Evolutionary conservation across 2,888 invertebrate species (phyloP).

Genomic region (Noctua janthe): DNA sequence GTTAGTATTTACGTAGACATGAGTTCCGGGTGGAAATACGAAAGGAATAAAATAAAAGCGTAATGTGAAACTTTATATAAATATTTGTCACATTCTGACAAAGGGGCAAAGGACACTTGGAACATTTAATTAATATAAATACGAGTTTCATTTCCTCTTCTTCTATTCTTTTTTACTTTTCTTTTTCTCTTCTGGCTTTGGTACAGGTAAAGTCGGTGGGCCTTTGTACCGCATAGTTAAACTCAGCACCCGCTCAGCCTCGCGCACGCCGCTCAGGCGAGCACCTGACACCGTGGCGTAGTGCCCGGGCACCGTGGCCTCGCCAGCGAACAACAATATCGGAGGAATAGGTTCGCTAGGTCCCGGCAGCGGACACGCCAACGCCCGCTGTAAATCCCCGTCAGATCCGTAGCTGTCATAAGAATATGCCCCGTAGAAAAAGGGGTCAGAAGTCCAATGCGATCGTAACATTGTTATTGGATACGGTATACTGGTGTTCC

Average conservation of each 20-base stretch:
- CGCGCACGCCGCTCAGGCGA: conserved; percentile 94
- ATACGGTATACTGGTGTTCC: conserved; percentile 92
- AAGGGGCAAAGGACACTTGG: conserved; percentile 27
- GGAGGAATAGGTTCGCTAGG: conserved; percentile 92
- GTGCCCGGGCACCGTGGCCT: conserved; percentile 94
- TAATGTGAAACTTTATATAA: conserved; percentile 58
- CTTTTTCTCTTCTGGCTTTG: conserved; percentile 32
- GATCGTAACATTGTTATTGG: conserved; percentile 92
- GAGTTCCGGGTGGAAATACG: conserved; percentile 73
- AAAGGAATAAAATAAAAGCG: conserved; percentile 58
- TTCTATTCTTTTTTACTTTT: conserved; percentile 33
- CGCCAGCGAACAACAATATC: conserved; percentile 94
- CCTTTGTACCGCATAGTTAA: conserved; percentile 89
- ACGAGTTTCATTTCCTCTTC: neutral
- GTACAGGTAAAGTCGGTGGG: conserved; percentile 77
- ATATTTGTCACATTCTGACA: conserved; percentile 52
- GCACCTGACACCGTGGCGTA: conserved; percentile 95
- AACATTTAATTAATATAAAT: neutral
- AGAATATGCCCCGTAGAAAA: conserved; percentile 93
- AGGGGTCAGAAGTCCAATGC: conserved; percentile 93
- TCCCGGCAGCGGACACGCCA: conserved; percentile 92
- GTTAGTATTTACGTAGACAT: conserved; percentile 68
- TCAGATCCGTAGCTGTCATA: conserved; percentile 84
- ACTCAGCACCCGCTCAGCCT: conserved; percentile 93
- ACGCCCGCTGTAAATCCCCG: conserved; percentile 83